Evolutionary conservation across 2,888 invertebrate species (phyloP).

Genomic region (Habroteleia sp.): DNA sequence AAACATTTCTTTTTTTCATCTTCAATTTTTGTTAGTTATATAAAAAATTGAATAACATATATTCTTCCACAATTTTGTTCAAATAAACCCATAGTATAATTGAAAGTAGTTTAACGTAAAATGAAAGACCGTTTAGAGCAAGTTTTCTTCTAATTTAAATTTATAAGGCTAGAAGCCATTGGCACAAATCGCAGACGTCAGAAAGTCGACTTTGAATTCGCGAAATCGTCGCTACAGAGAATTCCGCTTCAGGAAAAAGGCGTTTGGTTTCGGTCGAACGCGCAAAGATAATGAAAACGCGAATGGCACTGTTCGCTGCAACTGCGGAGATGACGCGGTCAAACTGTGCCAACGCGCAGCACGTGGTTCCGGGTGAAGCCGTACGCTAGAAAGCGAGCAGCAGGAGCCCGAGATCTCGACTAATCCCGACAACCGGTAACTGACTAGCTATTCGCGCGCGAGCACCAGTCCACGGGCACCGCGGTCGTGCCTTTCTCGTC

Average conservation of each 20-base stretch:
- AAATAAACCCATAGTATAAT: no score
- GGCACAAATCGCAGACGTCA: no score
- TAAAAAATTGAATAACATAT: no score
- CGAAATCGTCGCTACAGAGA: not conserved
- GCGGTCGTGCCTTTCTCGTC: slow-evolving; percentile 46
- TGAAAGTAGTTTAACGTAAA: no score
- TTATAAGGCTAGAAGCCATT: no score
- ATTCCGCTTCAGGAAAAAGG: not conserved
- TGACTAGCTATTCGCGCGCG: slow-evolving; percentile 36
- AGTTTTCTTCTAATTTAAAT: no score
- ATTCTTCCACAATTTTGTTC: no score
- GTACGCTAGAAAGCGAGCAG: slow-evolving; percentile 8
- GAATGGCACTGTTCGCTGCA: not conserved
- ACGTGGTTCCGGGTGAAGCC: slow-evolving; percentile 51
- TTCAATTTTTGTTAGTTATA: no score
- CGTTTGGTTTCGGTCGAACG: not conserved
- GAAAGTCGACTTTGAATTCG: not conserved
- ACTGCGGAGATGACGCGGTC: slow-evolving; percentile 12
- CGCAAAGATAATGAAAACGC: not conserved
- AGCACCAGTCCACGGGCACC: not conserved
- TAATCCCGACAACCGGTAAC: slow-evolving; percentile 30
- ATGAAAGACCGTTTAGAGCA: no score
- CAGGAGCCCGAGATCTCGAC: slow-evolving; percentile 9
- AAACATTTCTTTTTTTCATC: no score
- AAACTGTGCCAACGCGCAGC: slow-evolving; percentile 36